Evolutionary conservation across 2,113 vertebrate species (phyloP).

Genomic region (Triplophysa tibetana): DNA sequence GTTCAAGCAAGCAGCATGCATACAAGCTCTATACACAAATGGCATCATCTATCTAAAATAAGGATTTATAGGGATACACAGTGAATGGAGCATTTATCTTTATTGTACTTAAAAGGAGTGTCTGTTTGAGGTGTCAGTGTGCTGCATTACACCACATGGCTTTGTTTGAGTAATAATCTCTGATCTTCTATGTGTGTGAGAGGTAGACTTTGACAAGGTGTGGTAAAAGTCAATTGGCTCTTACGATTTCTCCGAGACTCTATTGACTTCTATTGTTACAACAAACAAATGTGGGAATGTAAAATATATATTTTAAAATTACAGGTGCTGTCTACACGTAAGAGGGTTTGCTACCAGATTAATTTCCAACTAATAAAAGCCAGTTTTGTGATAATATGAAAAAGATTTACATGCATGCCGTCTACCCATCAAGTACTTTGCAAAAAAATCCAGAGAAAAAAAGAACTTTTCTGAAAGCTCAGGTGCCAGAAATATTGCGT

Average conservation of each 20-base stretch:
- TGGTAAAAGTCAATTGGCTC: constrained; percentile 11
- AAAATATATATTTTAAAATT: background rate
- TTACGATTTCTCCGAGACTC: background rate
- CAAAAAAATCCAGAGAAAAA: too few relatives aligned
- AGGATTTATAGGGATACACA: background rate
- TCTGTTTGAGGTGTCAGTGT: background rate
- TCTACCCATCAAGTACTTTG: background rate
- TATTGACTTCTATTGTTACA: background rate
- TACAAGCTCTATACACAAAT: background rate
- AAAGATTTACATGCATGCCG: background rate
- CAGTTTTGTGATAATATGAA: background rate
- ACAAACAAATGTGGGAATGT: background rate
- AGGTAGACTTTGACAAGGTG: constrained; percentile 14
- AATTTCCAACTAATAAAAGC: background rate
- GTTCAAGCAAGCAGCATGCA: constrained; percentile 34
- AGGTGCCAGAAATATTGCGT: too few relatives aligned
- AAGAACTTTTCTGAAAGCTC: too few relatives aligned
- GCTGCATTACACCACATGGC: background rate
- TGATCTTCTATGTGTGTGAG: background rate
- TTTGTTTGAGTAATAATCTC: background rate
- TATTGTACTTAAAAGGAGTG: constrained; percentile 4
- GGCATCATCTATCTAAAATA: background rate
- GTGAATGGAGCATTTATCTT: background rate
- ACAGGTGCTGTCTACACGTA: background rate
- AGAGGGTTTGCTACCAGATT: background rate